Evolutionary conservation across 1,140 invertebrate genomes (phyloP).

Genomic region (Aphaenogaster floridana): DNA sequence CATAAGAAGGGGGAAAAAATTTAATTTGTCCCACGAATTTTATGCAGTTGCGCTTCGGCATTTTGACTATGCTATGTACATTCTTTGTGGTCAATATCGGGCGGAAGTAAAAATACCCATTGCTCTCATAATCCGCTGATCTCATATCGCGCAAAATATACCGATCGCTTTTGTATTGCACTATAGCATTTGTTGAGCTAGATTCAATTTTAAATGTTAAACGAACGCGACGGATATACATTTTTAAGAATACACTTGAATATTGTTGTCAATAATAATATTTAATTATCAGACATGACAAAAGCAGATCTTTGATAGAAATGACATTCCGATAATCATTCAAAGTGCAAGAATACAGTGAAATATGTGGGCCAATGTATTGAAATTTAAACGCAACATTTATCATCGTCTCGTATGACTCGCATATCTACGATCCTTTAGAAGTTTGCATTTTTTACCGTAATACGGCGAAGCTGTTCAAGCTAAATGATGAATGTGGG

Average conservation of each 20-base stretch:
- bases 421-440: slow-evolving; percentile 10
- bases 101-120: background rate
- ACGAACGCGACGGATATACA: background rate
- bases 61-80: background rate
- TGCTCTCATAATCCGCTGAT: background rate
- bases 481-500: slow-evolving; percentile 24
- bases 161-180: background rate
- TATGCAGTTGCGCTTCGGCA: background rate
- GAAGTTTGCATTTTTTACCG: slow-evolving; percentile 27
- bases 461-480: slow-evolving; percentile 6
- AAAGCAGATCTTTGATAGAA: background rate
- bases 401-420: slow-evolving; percentile 51
- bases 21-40: slow-evolving; percentile 50
- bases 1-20: slow-evolving; percentile 20
- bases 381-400: slow-evolving; percentile 34
- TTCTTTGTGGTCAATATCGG: background rate
- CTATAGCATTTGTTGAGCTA: background rate
- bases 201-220: background rate
- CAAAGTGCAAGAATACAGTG: background rate
- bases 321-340: slow-evolving; percentile 17
- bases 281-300: background rate
- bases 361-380: slow-evolving; percentile 17
- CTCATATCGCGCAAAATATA: background rate
- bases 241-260: background rate
- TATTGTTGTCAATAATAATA: background rate